Evolutionary conservation across 2,113 vertebrate genomes (phyloP).

Genomic region (Gymnobelideus leadbeateri): DNA sequence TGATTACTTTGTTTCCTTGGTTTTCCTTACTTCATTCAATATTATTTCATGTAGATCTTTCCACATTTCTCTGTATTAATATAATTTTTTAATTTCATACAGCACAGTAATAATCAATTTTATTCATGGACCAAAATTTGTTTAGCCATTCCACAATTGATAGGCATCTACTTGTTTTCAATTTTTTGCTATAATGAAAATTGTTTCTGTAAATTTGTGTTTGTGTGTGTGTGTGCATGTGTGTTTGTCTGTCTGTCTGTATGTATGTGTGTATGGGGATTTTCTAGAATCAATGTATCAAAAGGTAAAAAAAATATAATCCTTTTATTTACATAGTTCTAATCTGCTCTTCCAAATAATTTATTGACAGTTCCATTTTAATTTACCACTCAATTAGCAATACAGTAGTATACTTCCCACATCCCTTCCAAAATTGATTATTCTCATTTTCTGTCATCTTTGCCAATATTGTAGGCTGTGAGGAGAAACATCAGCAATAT

Average conservation of each 20-base stretch:
- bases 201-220: background rate
- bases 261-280: background rate
- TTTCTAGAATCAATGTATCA: background rate
- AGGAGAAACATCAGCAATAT: background rate
- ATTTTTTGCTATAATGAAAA: background rate
- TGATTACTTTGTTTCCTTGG: background rate
- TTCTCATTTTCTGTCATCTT: background rate
- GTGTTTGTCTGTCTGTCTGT: too few species aligned
- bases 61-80: background rate
- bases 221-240: too few species aligned
- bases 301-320: too few species aligned
- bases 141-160: background rate
- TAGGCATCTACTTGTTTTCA: background rate
- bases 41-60: background rate
- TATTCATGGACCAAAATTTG: background rate
- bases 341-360: background rate
- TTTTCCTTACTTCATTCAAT: background rate
- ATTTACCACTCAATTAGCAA: background rate
- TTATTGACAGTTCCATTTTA: background rate
- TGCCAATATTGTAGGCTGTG: background rate
- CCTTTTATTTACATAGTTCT: background rate
- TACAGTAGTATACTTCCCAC: background rate
- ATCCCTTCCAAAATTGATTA: background rate
- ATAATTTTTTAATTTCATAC: background rate
- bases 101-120: background rate